These are phyloP conservation scores for Hydractinia symbiolongicarpus DNA, from an alignment of 30 jellyfish, hydroid and myxozoan genomes.

Conservation along the genomic window DNA sequence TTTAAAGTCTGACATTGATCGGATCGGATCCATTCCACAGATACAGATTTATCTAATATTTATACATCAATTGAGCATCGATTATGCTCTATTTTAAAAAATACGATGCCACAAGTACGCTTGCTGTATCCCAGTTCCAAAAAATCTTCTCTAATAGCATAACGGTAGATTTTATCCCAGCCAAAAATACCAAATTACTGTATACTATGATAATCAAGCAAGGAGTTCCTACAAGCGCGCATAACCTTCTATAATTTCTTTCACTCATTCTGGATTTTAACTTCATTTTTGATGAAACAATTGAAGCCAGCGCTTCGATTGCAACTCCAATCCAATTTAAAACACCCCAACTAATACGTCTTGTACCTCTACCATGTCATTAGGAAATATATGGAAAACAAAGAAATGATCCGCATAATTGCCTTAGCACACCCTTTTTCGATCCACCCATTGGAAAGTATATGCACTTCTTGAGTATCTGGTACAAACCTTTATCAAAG, in stretches of 20 bases:
- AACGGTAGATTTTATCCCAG: slow-evolving; percentile 50
- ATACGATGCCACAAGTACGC: too few species aligned
- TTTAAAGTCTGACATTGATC: too few species aligned
- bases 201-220: slow-evolving; percentile 25
- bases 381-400: slow-evolving; percentile 61
- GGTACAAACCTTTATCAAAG: slow-evolving; percentile 79
- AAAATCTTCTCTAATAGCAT: not conserved
- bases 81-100: too few species aligned
- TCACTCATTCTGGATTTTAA: slow-evolving; percentile 17
- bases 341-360: slow-evolving; percentile 54
- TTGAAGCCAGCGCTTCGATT: slow-evolving; percentile 41
- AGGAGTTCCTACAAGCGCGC: slow-evolving; percentile 25
- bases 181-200: slow-evolving; percentile 50
- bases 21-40: too few species aligned
- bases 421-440: slow-evolving; percentile 38
- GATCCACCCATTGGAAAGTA: slow-evolving; percentile 88
- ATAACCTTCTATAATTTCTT: slow-evolving; percentile 45
- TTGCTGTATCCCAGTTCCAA: not conserved
- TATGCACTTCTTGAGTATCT: slow-evolving; percentile 45
- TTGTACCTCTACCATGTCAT: slow-evolving; percentile 78
- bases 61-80: too few species aligned
- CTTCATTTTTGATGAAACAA: slow-evolving; percentile 8
- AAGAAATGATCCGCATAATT: slow-evolving; percentile 56
- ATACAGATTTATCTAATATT: too few species aligned
- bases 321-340: slow-evolving; percentile 69